These are phyloP conservation scores for Trissoscelio sp. DNA, from an alignment of 2,888 invertebrate species.

Conservation along the genomic window DNA sequence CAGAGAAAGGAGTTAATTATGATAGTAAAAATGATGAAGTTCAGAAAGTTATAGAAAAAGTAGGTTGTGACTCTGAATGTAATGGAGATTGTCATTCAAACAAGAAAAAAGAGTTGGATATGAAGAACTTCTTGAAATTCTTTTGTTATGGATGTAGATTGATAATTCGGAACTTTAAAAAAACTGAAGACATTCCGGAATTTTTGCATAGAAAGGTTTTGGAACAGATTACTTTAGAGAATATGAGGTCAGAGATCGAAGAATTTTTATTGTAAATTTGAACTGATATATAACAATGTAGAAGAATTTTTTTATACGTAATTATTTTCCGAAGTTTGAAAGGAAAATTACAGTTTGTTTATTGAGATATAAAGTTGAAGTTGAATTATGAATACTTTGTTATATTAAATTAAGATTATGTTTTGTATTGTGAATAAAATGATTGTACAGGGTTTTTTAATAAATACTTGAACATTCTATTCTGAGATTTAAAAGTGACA, in stretches of 20 bases:
- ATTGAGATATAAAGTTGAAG: too few species aligned
- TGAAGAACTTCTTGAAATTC: slow-evolving; percentile 72
- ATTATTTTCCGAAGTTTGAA: too few species aligned
- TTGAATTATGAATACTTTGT: too few species aligned
- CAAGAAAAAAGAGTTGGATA: slow-evolving; percentile 46
- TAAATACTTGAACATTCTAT: too few species aligned
- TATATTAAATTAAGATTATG: too few species aligned
- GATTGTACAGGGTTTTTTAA: too few species aligned
- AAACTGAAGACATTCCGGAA: slow-evolving; percentile 72
- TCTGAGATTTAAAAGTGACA: too few species aligned
- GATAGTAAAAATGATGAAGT: slow-evolving; percentile 4
- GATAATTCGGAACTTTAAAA: slow-evolving; percentile 78
- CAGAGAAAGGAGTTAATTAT: slow-evolving; percentile 73
- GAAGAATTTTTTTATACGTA: too few species aligned
- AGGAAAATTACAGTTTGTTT: too few species aligned
- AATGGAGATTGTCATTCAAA: slow-evolving; percentile 59
- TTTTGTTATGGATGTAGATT: slow-evolving; percentile 83
- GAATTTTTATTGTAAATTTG: slow-evolving; percentile 79
- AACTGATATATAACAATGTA: too few species aligned
- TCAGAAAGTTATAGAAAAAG: slow-evolving; percentile 14
- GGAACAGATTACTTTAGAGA: slow-evolving; percentile 72
- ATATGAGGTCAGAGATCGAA: slow-evolving; percentile 78
- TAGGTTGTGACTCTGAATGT: slow-evolving; percentile 53
- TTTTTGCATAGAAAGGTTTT: slow-evolving; percentile 72
- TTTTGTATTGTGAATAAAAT: too few species aligned